Evolutionary conservation across 2,113 vertebrate genomes (phyloP), one percentile per base, ranked within the genome.

Genomic region (Propithecus coquereli): DNA sequence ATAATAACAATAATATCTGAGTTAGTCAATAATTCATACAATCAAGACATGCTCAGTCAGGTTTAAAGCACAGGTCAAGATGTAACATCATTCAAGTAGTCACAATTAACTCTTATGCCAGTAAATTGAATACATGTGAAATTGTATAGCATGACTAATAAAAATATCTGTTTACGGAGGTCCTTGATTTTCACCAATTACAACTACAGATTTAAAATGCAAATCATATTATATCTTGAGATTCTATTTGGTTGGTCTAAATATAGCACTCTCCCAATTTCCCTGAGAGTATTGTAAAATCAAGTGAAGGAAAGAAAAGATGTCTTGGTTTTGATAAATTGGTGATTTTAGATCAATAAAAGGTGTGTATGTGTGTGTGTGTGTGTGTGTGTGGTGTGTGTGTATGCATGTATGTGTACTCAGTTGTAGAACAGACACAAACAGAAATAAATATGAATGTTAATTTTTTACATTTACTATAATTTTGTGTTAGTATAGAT

Each of bases 401-500:
- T 47, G 34, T 76, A 17, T 93, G n/a, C 65, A 34, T 76, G 73
- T 76, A 50, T 25, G 45, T 73, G 17, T 66, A 45, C 30, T 77
- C 70, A 82, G 6, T 43, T 76, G 61, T 52, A 63, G 81, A 86
- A 59, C 80, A 96, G 54, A 61, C 71, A 20, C 34, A 76, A 77
- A 65, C 34, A 91, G 43, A 87, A 87, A 22, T 94, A 70, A 84
- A 27, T 34, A 59, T 57, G 27, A 91, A 76, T 71, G 61, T 54
- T 83, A 47, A 65, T 52, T 95, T 54, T 80, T 76, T 47, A 6
- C 34, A 73, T 84, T 23, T 66, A 25, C 37, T 71, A 12, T 71
- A 47, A 66, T 90, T 93, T 85, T 93, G 47, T 88, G 52, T 79
- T 94, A 92, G 13, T 84, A 30, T 93, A 61, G 34, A 10, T 66